Evolutionary conservation across 2,113 vertebrate species (phyloP).

Genomic region (Varanus salvator): DNA sequence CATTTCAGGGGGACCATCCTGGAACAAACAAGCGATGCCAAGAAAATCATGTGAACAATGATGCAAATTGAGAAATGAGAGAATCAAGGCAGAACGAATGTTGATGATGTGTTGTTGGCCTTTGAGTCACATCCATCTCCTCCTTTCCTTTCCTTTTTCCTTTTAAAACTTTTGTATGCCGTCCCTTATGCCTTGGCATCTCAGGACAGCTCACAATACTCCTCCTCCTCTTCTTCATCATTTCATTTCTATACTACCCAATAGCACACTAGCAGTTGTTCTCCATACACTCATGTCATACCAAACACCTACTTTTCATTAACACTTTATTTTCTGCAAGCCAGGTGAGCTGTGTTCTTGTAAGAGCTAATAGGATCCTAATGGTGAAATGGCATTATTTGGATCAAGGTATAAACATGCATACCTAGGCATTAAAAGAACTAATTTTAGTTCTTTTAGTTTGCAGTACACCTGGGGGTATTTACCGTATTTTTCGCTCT

Average conservation of each 20-base stretch:
- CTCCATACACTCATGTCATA: neutral
- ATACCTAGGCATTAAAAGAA: neutral
- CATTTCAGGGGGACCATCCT: neutral
- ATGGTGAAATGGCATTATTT: neutral
- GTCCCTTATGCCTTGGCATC: too few species aligned
- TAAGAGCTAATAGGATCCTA: slow-evolving; percentile 21
- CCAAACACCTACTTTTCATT: neutral
- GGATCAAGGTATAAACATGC: neutral
- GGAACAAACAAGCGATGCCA: neutral
- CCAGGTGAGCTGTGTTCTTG: neutral
- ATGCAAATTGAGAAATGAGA: neutral
- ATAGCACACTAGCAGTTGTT: too few species aligned
- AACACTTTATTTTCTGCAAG: neutral
- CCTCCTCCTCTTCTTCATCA: too few species aligned
- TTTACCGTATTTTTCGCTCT: too few species aligned
- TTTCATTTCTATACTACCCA: too few species aligned
- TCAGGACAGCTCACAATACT: too few species aligned
- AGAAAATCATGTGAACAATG: neutral
- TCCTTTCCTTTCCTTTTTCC: too few species aligned
- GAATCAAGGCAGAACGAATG: neutral
- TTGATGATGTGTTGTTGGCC: neutral
- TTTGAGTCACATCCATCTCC: neutral
- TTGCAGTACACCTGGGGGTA: neutral
- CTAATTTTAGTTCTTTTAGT: neutral
- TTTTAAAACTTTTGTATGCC: too few species aligned